Percentiles rank a stretch among this genome's conserved stretches.
Conservation (phyloP, 2,888 invertebrate genomes). For the Camponotus fellah region DNA sequence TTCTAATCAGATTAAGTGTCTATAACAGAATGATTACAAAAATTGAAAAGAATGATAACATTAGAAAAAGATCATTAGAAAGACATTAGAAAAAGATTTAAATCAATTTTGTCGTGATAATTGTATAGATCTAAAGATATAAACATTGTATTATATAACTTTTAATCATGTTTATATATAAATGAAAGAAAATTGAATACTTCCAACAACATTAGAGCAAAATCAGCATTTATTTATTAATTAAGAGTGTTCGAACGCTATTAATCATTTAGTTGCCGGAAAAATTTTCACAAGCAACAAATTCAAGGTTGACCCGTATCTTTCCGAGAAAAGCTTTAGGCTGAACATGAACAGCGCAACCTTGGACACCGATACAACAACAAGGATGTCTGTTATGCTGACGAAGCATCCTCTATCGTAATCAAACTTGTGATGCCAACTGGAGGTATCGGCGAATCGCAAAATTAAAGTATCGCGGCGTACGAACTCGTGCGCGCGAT, state of each 20-base stretch:
- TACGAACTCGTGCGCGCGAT: conserved; percentile 41
- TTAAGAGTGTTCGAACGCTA: not conserved
- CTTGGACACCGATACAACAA: conserved; percentile 80
- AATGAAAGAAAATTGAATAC: not conserved
- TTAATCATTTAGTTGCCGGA: conserved; percentile 19
- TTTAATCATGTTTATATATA: not conserved
- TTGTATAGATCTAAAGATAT: not conserved
- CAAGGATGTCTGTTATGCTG: conserved; percentile 83
- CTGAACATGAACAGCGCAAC: conserved; percentile 67
- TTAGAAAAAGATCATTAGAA: not conserved
- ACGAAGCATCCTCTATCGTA: conserved; percentile 76
- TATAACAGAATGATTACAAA: not conserved
- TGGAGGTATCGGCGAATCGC: conserved; percentile 64
- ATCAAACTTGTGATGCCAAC: conserved; percentile 73
- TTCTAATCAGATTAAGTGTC: not conserved
- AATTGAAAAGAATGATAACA: not conserved
- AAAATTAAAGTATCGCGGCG: conserved; percentile 64
- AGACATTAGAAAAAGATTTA: not conserved
- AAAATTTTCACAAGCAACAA: conserved; percentile 13
- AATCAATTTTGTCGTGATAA: not conserved
- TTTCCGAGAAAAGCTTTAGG: conserved; percentile 34
- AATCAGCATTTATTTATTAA: not conserved
- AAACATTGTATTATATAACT: not conserved
- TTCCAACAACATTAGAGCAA: not conserved
- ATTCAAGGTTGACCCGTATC: conserved; percentile 17